A percentile compares a stretch with the other conserved stretches of the same genome.
phyloP scores from a whole-genome alignment of 2,888 invertebrate species.

The Drosophila suboccidentalis region DNA sequence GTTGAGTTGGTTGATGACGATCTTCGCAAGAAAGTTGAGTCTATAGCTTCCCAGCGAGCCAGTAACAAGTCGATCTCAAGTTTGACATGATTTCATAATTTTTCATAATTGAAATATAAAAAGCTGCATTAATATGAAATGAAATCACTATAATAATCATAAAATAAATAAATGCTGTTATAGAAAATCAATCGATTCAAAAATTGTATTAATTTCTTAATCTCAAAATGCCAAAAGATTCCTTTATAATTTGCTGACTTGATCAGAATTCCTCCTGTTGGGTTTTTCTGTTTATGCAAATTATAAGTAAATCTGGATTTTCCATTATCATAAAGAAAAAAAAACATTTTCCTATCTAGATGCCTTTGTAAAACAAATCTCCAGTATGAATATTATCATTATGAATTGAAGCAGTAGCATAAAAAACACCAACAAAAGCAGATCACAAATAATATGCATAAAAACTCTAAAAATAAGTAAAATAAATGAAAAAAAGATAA shows the following conservation, averaged over 20 bases:
- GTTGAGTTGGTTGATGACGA: background rate
- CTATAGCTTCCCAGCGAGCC: background rate
- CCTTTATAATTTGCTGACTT: background rate
- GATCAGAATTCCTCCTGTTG: no score
- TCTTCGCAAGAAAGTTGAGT: slow-evolving; percentile 8
- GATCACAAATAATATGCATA: background rate
- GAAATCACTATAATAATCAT: background rate
- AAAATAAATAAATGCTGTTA: background rate
- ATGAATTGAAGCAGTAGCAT: background rate
- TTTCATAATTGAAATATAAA: background rate
- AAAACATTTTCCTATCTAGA: background rate
- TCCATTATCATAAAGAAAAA: background rate
- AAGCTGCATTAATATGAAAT: background rate
- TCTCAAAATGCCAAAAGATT: background rate
- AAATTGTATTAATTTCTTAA: background rate
- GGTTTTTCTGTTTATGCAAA: background rate
- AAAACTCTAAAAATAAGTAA: background rate
- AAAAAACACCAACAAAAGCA: background rate
- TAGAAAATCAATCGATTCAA: background rate
- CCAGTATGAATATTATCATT: background rate
- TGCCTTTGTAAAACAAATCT: background rate
- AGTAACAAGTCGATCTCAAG: slow-evolving; percentile 13
- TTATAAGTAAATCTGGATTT: background rate
- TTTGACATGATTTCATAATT: slow-evolving; percentile 3
- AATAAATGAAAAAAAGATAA: background rate